Evolutionary conservation across 2,797 vertebrate genomes (phyloP).

Genomic region (Pipistrellus pipistrellus): DNA sequence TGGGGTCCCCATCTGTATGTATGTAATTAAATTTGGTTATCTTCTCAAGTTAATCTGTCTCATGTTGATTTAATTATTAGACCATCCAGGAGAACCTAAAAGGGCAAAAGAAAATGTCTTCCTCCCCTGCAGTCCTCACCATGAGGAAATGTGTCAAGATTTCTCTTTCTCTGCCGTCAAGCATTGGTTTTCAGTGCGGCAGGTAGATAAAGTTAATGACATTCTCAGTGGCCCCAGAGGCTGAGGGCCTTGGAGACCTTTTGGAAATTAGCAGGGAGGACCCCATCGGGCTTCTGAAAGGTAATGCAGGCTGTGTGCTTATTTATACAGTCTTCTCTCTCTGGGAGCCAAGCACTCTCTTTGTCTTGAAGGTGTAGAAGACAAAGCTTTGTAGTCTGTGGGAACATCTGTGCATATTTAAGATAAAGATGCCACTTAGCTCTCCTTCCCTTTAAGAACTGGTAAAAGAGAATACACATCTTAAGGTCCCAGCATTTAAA

Average conservation of each 20-base stretch:
- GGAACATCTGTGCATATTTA: conserved; percentile 5
- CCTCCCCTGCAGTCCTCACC: not conserved
- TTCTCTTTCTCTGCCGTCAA: not conserved
- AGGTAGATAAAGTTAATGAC: not conserved
- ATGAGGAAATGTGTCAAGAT: not conserved
- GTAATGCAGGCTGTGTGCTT: rapidly evolving
- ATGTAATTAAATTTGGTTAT: not conserved
- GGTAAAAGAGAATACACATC: not conserved
- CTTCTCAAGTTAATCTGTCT: not conserved
- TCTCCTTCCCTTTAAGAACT: not conserved
- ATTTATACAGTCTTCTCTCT: not conserved
- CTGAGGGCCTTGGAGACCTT: not conserved
- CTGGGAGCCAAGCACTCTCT: not conserved
- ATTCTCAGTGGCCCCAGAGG: not conserved
- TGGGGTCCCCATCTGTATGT: not conserved
- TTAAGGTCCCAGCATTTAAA: not conserved
- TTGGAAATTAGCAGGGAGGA: not conserved
- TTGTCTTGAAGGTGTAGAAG: conserved; percentile 17
- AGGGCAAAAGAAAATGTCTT: not conserved
- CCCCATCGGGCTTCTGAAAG: not conserved
- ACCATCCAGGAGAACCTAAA: not conserved
- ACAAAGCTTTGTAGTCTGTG: not conserved
- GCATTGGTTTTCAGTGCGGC: not conserved
- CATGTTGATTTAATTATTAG: not conserved
- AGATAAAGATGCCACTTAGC: conserved; percentile 5